Conservation (phyloP, 2,113 vertebrate species). For the Xiphophorus maculatus region DNA sequence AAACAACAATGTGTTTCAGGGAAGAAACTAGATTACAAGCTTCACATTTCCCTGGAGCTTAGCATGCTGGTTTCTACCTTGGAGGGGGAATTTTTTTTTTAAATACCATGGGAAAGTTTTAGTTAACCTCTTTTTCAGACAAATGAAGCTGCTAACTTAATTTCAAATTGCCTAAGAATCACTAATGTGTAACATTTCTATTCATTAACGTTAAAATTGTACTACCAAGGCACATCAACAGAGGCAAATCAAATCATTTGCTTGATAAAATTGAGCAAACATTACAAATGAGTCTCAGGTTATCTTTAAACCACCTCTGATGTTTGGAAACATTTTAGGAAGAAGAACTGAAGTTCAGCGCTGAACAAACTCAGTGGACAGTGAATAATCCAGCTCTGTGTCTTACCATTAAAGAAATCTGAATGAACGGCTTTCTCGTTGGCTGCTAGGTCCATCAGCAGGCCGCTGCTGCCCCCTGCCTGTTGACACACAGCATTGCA, state of each 20-base stretch:
- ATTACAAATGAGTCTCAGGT: not conserved
- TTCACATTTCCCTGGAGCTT: not conserved
- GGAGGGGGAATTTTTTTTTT: no score
- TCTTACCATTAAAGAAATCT: slow-evolving; percentile 94
- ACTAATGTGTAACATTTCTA: not conserved
- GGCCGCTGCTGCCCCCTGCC: slow-evolving; percentile 95
- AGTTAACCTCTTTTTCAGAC: not conserved
- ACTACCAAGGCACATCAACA: not conserved
- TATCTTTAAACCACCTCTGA: not conserved
- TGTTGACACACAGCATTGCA: slow-evolving; percentile 68
- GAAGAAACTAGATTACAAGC: slow-evolving; percentile 6
- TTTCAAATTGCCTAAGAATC: not conserved
- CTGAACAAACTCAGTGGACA: not conserved
- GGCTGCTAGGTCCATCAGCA: slow-evolving; percentile 95
- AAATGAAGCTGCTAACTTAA: not conserved
- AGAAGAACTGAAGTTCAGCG: not conserved
- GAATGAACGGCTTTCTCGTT: slow-evolving; percentile 96
- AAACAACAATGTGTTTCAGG: slow-evolving; percentile 11
- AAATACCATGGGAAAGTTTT: not conserved
- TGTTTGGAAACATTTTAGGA: no score
- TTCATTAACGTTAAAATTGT: not conserved
- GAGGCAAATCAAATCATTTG: not conserved
- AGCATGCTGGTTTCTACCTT: not conserved
- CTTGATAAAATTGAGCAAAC: not conserved
- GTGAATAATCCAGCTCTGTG: not conserved